Evolutionary conservation across 1,140 invertebrate genomes (phyloP), one percentile per base, ranked within the genome.

Genomic region (Linepithema humile): DNA sequence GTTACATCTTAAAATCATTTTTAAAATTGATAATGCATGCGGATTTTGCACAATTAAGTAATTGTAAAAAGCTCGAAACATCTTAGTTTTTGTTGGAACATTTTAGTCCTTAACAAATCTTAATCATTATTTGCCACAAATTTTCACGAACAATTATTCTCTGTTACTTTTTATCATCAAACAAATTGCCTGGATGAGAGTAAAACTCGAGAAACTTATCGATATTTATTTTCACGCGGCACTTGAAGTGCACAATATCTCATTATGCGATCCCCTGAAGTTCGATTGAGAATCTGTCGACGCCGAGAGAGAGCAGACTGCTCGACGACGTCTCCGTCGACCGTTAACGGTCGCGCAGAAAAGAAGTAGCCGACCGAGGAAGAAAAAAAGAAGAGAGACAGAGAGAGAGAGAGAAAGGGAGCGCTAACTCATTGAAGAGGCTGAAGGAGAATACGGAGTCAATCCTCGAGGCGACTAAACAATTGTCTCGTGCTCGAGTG

Each of bases 401-500:
- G 15, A 43, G 3, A 38, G 53, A 20, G 23, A 26, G 17, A 17
- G 17, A 32, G 43, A 32, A 23, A 10, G 29, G 15, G 43, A 75
- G 48, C 12, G 43, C 69, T 40, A 35, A 69, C 69, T 89, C 60
- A 60, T 86, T 43, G 77, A 88, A 65, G 57, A 82, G 20, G 64
- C 74, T 57, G 48, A 86, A 86, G 62, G 74, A 90, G 73, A 88
- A 75, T 55, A 67, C 87, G 73, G 88, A 90, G 89, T 90, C 85
- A 82, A 55, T 84, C 82, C 89, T 91, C 85, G 57, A 89, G 86
- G 85, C 88, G 89, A 91, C 90, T 89, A 88, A 92, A 91, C 90
- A 92, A 92, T 91, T 85, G 85, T 65, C 82, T 64, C 74, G 70
- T 86, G 84, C 89, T 91, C 87, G 90, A 92, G 90, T 91, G 87